phyloP scores from a whole-genome alignment of 2,113 vertebrate species.

The Delphinapterus leucas region DNA sequence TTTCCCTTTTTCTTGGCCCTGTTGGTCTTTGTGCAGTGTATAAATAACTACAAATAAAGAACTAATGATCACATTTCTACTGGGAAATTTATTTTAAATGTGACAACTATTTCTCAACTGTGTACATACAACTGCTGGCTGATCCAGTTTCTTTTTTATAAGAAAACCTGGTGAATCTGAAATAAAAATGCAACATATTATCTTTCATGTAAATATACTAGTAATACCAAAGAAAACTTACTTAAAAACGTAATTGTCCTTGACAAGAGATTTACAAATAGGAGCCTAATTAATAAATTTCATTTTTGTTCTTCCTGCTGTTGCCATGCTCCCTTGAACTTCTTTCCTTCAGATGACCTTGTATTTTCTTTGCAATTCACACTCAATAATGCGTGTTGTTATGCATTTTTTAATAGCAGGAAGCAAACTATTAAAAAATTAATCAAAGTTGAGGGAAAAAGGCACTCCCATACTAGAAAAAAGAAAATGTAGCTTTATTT shows the following conservation, averaged over 20 bases:
- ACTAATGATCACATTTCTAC: neutral
- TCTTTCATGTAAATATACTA: neutral
- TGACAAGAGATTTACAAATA: neutral
- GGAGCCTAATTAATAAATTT: neutral
- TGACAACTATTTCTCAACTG: neutral
- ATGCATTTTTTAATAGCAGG: conserved; percentile 22
- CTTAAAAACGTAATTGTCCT: neutral
- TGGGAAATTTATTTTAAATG: neutral
- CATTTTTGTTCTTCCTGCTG: neutral
- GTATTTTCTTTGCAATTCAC: neutral
- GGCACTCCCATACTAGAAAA: neutral
- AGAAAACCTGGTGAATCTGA: conserved; percentile 24
- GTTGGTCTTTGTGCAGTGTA: neutral
- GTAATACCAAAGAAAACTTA: neutral
- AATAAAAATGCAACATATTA: neutral
- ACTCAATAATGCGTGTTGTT: neutral
- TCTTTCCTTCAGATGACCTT: neutral
- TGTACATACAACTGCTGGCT: neutral
- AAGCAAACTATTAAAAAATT: conserved; percentile 44
- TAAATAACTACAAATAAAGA: neutral
- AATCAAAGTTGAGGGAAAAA: conserved; percentile 18
- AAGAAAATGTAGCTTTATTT: conserved; percentile 2
- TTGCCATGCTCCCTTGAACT: neutral
- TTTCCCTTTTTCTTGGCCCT: neutral
- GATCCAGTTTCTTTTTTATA: neutral